These are phyloP conservation scores for Agrilus planipennis DNA, from an alignment of 1,140 invertebrate genomes.

Conservation along the genomic window DNA sequence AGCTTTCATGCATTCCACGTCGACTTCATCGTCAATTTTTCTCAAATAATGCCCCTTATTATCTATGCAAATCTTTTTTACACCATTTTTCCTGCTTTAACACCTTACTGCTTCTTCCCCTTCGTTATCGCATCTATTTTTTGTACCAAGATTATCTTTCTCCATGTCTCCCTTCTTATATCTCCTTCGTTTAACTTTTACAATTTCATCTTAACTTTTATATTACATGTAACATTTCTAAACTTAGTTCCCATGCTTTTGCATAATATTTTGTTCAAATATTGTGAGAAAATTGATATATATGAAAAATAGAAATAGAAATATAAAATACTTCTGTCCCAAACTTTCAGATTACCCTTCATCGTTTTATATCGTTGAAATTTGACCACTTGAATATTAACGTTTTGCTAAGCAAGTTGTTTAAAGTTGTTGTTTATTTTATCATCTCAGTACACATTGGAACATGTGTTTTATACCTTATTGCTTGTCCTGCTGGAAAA, in stretches of 20 bases:
- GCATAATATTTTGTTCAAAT: background rate
- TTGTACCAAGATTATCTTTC: too few species aligned
- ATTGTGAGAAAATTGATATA: background rate
- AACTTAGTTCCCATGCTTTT: background rate
- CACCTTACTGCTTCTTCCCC: too few species aligned
- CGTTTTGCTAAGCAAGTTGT: slow-evolving; percentile 2
- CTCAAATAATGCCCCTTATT: too few species aligned
- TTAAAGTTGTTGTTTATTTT: slow-evolving; percentile 1
- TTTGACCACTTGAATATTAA: slow-evolving; percentile 8
- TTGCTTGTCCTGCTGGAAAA: too few species aligned
- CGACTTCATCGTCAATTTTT: too few species aligned
- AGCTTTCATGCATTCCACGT: too few species aligned
- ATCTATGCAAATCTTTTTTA: too few species aligned
- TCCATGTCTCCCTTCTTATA: too few species aligned
- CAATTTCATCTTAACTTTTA: too few species aligned
- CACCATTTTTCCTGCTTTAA: too few species aligned
- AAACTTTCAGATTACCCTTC: slow-evolving; percentile 4
- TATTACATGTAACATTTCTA: background rate
- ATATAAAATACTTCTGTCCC: background rate
- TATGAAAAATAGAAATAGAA: background rate
- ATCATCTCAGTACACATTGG: slow-evolving; percentile 2
- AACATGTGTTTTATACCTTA: slow-evolving; percentile 5
- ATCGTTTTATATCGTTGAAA: slow-evolving; percentile 3
- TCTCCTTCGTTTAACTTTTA: too few species aligned
- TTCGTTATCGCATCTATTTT: too few species aligned